Base-by-base conservation (phyloP, 1,140 invertebrate genomes). In the Mesaphorura yosii region DNA sequence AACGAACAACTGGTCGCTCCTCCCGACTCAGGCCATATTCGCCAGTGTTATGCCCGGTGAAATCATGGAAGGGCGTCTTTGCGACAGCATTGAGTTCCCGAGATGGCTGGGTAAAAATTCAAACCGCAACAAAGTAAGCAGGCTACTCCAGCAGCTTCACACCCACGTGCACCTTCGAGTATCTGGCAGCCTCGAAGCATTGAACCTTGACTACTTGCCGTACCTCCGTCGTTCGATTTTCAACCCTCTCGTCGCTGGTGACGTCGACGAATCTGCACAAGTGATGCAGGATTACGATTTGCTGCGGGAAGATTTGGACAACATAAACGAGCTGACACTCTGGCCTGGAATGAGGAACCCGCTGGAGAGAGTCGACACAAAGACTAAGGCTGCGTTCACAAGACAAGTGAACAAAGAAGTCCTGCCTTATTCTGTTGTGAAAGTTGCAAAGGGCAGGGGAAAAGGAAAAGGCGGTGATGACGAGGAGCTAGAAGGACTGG, bases 81-180 rank as follows among this genome's bases (percentile, higher is more conserved):
- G 71, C 2, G 76, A 76, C 0, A 82, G 85, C 73, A 84, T 94
- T 10, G 79, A 85, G 63, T 98, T 98, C 71, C 94, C 96, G 3
- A 68, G 76, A 19, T 98, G 93, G 92, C 78, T 99, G 27, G 96
- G 95, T 0, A 91, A 92, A 70, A 90, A 94, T 74, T 97, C 93
- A 0, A 81, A 76, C 47, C 75, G 77, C 46, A 80, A 72, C 58
- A 95, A 95, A 72, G 78, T 86, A 64, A 77, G 84, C 34, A 72
- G 92, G 26, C 71, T 94, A n/a, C 69, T 83, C 15, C 81, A 86
- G 66, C 86, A 92, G 67, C 71, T 95, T 46, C 78, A 83, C 55
- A 74, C 77, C 31, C 91, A 95, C 65, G 84, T 86, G 46, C 58
- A 57, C 41, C 45, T 70, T 45, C 63, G 83, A 80, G 47, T 84